Conservation (phyloP, 1,140 invertebrate species). For the Listronotus bonariensis region DNA sequence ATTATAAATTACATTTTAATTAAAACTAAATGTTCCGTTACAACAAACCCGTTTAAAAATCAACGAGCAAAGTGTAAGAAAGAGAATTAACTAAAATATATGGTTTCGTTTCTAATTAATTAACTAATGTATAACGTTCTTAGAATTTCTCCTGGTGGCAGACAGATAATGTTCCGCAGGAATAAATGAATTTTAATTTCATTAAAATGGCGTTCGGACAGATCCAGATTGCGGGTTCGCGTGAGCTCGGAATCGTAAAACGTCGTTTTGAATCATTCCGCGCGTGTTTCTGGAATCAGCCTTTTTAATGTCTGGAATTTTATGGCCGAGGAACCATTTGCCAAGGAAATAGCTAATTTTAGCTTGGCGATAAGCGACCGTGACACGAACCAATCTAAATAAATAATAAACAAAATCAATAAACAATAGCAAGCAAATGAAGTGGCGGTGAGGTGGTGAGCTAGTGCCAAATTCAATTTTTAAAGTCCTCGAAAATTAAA, state of each 20-base stretch:
- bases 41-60: slow-evolving; percentile 21
- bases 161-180: slow-evolving; percentile 46
- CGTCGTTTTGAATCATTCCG: slow-evolving; percentile 24
- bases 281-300: slow-evolving; percentile 30
- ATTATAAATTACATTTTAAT: no score
- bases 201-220: slow-evolving; percentile 50
- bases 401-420: no score
- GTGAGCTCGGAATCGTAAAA: slow-evolving; percentile 37
- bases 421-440: no score
- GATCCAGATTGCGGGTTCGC: slow-evolving; percentile 51
- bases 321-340: slow-evolving; percentile 25
- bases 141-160: slow-evolving; percentile 28
- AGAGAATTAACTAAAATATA: slow-evolving; percentile 24
- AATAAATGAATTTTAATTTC: slow-evolving; percentile 54
- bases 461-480: no score
- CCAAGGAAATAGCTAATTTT: slow-evolving; percentile 25
- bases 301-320: slow-evolving; percentile 18
- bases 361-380: background rate
- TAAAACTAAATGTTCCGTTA: background rate
- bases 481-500: no score
- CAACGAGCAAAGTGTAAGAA: slow-evolving; percentile 17
- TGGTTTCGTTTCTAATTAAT: slow-evolving; percentile 42
- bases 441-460: no score
- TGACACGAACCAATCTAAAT: no score
- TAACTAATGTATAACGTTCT: slow-evolving; percentile 45